phyloP scores from a whole-genome alignment of 2,113 vertebrate genomes.

The Sitta europaea region DNA sequence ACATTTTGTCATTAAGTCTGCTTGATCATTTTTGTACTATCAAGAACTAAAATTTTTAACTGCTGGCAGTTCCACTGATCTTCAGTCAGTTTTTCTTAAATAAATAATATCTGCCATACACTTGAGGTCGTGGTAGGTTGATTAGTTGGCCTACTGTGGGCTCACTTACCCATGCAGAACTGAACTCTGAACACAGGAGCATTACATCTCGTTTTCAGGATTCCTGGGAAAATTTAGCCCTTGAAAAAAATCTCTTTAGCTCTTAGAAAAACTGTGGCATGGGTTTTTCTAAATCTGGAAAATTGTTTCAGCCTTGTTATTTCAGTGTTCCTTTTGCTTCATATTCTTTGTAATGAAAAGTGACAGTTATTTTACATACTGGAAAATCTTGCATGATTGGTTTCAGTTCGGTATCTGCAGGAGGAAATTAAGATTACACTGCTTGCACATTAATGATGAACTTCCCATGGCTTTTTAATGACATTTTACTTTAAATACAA shows the following conservation, averaged over 20 bases:
- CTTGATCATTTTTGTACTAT: not conserved
- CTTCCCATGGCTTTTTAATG: conserved; percentile 32
- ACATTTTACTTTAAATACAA: not conserved
- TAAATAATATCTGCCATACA: not conserved
- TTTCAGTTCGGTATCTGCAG: conserved; percentile 24
- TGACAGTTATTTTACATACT: conserved; percentile 22
- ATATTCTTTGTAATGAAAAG: conserved; percentile 26
- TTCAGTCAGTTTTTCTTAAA: not conserved
- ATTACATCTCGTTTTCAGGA: not conserved
- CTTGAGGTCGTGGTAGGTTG: not conserved
- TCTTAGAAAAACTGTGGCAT: not conserved
- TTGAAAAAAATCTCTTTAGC: not conserved
- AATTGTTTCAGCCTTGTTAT: not conserved
- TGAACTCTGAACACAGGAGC: not conserved
- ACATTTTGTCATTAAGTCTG: not conserved
- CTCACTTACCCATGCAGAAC: not conserved
- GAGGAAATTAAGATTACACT: conserved; percentile 14
- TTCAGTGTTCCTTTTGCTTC: conserved; percentile 20
- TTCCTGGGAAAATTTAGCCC: not conserved
- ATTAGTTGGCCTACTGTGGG: not conserved
- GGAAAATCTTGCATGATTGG: not conserved
- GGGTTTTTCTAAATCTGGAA: conserved; percentile 14
- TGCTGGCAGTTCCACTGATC: not conserved
- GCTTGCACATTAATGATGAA: not conserved
- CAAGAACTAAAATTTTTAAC: not conserved